phyloP scores from a whole-genome alignment of 2,888 invertebrate genomes.

The Stomorhina lunata region DNA sequence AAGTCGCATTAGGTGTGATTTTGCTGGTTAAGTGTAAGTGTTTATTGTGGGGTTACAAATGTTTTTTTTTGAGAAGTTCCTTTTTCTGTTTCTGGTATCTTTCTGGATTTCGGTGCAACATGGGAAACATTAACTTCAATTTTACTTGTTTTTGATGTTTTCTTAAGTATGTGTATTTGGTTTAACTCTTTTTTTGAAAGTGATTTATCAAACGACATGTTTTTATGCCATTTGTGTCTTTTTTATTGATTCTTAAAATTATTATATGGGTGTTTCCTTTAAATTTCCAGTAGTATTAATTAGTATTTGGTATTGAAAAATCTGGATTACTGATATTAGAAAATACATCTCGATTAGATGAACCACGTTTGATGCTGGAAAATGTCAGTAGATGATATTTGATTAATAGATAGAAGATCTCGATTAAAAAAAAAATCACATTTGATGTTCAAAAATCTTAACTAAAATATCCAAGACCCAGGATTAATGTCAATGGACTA shows the following conservation, averaged over 20 bases:
- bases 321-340: no score
- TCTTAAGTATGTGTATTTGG: slow-evolving; percentile 62
- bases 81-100: slow-evolving; percentile 1
- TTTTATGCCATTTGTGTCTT: slow-evolving; percentile 45
- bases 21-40: slow-evolving; percentile 7
- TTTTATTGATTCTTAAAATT: slow-evolving; percentile 20
- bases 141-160: slow-evolving; percentile 73
- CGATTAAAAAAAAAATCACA: no score
- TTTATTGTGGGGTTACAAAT: slow-evolving; percentile 40
- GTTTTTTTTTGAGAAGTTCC: neutral
- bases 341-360: no score
- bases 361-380: no score
- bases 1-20: slow-evolving; percentile 43
- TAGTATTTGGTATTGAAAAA: no score
- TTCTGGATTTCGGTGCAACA: slow-evolving; percentile 61
- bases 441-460: no score
- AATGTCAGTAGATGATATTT: no score
- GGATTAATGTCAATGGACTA: no score
- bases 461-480: no score
- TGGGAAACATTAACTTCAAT: slow-evolving; percentile 74
- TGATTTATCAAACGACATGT: slow-evolving; percentile 50
- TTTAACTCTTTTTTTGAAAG: slow-evolving; percentile 54
- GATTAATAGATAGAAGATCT: no score
- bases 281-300: no score
- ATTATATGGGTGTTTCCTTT: slow-evolving; percentile 38